Conservation (phyloP, 2,797 vertebrate species). For the Helostoma temminkii region DNA sequence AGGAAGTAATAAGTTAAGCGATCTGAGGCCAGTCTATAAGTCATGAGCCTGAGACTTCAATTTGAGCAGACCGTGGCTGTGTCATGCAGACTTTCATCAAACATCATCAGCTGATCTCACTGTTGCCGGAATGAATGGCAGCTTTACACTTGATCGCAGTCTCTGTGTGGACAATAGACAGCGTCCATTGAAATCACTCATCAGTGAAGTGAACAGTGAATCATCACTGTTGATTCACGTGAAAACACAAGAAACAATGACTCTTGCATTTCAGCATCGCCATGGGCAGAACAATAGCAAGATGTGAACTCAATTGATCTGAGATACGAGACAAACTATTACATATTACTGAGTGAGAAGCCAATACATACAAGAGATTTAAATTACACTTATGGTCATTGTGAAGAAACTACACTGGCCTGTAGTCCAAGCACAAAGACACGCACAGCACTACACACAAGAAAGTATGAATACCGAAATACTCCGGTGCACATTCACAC, state of each 20-base stretch:
- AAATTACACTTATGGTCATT: no score
- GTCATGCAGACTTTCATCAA: conserved; percentile 38
- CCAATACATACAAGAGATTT: not conserved
- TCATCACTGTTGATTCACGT: conserved; percentile 46
- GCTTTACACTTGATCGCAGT: conserved; percentile 31
- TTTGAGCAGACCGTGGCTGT: conserved; percentile 15
- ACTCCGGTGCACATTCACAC: conserved; percentile 5
- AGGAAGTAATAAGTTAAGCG: not conserved
- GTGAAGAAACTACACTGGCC: not conserved
- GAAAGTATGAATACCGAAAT: no score
- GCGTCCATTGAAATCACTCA: conserved; percentile 53
- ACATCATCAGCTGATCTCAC: conserved; percentile 67
- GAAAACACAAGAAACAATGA: conserved; percentile 43
- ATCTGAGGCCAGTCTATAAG: not conserved
- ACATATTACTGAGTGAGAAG: not conserved
- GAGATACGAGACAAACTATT: not conserved
- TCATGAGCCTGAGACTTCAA: conserved; percentile 28
- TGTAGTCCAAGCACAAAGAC: not conserved
- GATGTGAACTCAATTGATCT: conserved; percentile 18
- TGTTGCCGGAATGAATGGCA: conserved; percentile 60
- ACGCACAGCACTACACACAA: not conserved
- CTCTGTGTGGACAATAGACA: conserved; percentile 30
- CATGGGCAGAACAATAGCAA: conserved; percentile 9
- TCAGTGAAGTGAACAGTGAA: no score
- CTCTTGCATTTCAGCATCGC: conserved; percentile 25